Evolutionary conservation across 1,140 invertebrate species (phyloP).

Genomic region (Drosophila albomicans): DNA sequence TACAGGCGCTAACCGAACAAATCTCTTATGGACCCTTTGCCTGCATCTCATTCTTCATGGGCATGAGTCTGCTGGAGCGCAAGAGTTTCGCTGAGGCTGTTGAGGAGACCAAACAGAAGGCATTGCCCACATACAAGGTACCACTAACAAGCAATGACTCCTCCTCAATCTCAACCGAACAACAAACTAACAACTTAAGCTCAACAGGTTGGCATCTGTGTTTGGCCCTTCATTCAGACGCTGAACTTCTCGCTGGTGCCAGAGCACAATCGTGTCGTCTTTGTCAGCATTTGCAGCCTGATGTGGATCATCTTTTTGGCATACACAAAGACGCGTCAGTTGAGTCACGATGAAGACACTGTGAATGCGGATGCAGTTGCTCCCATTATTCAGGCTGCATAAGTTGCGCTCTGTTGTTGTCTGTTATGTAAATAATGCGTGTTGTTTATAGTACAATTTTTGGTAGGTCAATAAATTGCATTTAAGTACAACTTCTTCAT

Average conservation of each 20-base stretch:
- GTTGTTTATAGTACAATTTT: constrained; percentile 22
- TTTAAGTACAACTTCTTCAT: constrained; percentile 33
- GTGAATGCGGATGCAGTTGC: too few species aligned
- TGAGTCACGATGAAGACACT: constrained; percentile 7
- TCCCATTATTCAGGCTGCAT: too few species aligned
- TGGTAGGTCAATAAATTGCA: constrained; percentile 56
- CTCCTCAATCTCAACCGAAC: neutral
- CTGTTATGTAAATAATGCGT: constrained; percentile 21
- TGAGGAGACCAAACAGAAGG: constrained; percentile 91
- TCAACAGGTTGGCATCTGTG: constrained; percentile 90
- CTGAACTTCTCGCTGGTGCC: constrained; percentile 92
- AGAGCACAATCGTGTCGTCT: constrained; percentile 92
- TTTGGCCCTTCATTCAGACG: constrained; percentile 93
- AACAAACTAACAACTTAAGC: neutral
- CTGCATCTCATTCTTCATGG: constrained; percentile 92
- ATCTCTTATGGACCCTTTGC: constrained; percentile 92
- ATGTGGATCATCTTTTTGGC: constrained; percentile 94
- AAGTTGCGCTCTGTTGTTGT: neutral
- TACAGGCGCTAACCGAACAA: constrained; percentile 92
- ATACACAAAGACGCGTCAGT: constrained; percentile 89
- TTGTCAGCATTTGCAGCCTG: constrained; percentile 92
- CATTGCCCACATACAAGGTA: constrained; percentile 92
- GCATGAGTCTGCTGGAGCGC: constrained; percentile 91
- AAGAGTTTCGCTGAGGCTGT: constrained; percentile 89
- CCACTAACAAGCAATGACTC: neutral